Base-by-base conservation (phyloP, 1,140 invertebrate genomes). In the Calycopis cecrops region DNA sequence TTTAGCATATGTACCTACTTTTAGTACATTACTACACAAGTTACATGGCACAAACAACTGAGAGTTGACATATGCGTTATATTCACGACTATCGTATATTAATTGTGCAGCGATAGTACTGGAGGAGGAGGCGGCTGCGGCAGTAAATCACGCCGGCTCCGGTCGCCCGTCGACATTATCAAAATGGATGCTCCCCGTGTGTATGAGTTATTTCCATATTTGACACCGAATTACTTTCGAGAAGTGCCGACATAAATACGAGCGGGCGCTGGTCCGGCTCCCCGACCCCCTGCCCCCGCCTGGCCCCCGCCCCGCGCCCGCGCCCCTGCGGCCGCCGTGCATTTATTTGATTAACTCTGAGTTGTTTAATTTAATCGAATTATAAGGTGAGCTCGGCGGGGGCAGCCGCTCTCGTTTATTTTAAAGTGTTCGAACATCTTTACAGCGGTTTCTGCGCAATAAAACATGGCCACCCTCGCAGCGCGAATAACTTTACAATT, bases 151-250 rank as follows among this genome's bases (percentile, higher is more conserved):
- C 65, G 55, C 55, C 55, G 58, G 57, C 79, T 74, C 73, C 79
- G 78, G 73, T 81, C 74, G 80, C 75, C 71, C 80, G 80, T 81
- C 78, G 71, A 73, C 71, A 84, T 86, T 86, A 86, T 84, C 73
- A 86, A 86, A 86, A 86, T 85, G 76, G 70, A 86, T 86, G 83
- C 72, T 76, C 80, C 72, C 71, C 55, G 69, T 73, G 73, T 63
- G 83, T 86, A 86, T 86, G 83, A 86, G 81, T 86, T 86, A 86
- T 86, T 80, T 86, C 83, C 83, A 86, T 86, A 86, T 86, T 86
- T 86, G 83, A 86, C 83, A 85, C 83, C 73, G 81, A 86, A 86
- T 86, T 86, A 86, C 83, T 86, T 86, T 86, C 81, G 70, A 76
- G 79, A 86, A 86, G 77, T 85, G 79, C 79, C 73, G 77, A 84